Evolutionary conservation across 1,140 invertebrate species (phyloP), one percentile per base, ranked within the genome.

Genomic region (Dendrolimus kikuchii): DNA sequence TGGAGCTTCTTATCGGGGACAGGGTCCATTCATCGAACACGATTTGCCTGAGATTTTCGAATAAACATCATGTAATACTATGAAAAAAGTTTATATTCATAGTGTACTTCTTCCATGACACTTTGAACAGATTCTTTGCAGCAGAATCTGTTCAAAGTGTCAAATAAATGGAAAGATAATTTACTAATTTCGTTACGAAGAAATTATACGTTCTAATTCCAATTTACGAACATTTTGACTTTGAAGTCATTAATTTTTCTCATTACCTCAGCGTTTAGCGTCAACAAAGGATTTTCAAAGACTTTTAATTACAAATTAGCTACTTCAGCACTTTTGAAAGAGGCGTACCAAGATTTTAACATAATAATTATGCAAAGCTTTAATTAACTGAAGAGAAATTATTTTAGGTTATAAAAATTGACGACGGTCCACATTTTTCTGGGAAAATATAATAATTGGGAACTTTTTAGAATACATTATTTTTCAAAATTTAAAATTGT

Each of bases 341-440:
- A 55, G 56, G 53, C 46, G 56, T 61, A 74, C 73, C 68, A 64
- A 67, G 55, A 64, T 64, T 68, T 74, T 65, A 61, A 66, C 55
- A 55, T 59, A 71, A 71, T 77, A 60, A 74, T 74, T 77, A 80
- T 80, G 74, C 73, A 76, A 80, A 80, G 66, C 71, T 68, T 23
- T 74, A 75, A 77, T 80, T 70, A 68, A 70, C 62, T 64, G 59
- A 48, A 59, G 46, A 54, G 40, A 60, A 66, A 66, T 62, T 46
- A 46, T 46, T 46, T 36, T 46, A 36, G 4, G 9, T 46, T 36
- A 46, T 46, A 23, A 23, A 23, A 23, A 23, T 23, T 23, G 23
- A 23, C 23, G 23, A 23, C 23, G 23, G 23, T 23, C 3, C 23
- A 23, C 23, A 23, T 23, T 23, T 23, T 23, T 23, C 23, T 23